phyloP scores from a whole-genome alignment of 1,140 invertebrate species.

The Hyles vespertilio region DNA sequence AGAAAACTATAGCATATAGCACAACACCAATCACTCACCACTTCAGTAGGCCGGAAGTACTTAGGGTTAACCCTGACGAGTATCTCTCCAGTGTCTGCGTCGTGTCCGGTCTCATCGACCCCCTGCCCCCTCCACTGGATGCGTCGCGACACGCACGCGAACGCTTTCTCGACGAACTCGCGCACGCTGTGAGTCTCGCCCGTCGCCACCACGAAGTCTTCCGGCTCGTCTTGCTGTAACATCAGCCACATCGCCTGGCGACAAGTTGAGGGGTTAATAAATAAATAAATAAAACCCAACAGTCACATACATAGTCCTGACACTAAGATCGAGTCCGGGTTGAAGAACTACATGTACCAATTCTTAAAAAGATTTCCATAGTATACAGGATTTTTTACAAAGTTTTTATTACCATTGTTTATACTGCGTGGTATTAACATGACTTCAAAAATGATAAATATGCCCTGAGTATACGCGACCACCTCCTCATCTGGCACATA shows the following conservation, averaged over 20 bases:
- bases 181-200: conserved; percentile 96
- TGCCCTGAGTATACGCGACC: no score
- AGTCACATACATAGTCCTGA: no score
- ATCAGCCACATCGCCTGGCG: conserved; percentile 98
- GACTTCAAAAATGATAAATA: no score
- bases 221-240: conserved; percentile 94
- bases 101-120: conserved; percentile 90
- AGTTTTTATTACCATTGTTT: no score
- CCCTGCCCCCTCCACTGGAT: conserved; percentile 93
- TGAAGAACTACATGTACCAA: no score
- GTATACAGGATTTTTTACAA: no score
- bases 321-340: no score
- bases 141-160: conserved; percentile 84
- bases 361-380: no score
- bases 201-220: conserved; percentile 98
- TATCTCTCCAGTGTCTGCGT: conserved; percentile 87
- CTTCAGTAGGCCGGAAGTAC: conserved; percentile 98
- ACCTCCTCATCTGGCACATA: no score
- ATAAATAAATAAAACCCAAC: no score
- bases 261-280: no score
- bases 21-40: conserved; percentile 81
- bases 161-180: conserved; percentile 97
- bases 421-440: no score
- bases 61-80: conserved; percentile 95
- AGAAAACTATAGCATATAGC: not conserved